Evolutionary conservation across 2,888 invertebrate species (phyloP).

Genomic region (Fragum whitleyi): DNA sequence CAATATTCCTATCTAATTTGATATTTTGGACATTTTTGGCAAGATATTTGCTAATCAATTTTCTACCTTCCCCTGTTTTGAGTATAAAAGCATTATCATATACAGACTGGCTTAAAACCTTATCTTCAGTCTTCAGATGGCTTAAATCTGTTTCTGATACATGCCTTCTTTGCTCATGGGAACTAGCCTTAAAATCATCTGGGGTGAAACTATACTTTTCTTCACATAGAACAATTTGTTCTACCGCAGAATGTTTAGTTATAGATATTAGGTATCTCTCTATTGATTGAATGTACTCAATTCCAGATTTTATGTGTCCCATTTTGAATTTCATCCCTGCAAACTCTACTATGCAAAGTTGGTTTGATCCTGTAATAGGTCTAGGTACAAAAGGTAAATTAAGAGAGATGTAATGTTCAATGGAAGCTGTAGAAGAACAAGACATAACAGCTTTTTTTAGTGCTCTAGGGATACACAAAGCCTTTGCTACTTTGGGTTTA

Average conservation of each 20-base stretch:
- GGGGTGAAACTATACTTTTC: constrained; percentile 48
- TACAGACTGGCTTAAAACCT: too few relatives aligned
- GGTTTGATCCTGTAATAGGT: constrained; percentile 15
- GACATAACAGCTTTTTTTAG: constrained; percentile 31
- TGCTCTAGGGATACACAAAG: constrained; percentile 39
- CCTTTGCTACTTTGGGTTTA: too few relatives aligned
- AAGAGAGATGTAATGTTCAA: too few relatives aligned
- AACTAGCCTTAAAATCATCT: constrained; percentile 51
- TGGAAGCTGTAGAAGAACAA: background rate
- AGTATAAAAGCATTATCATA: too few relatives aligned
- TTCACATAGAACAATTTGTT: too few relatives aligned
- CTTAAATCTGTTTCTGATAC: constrained; percentile 7
- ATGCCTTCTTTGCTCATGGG: constrained; percentile 33
- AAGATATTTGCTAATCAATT: constrained; percentile 28
- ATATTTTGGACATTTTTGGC: constrained; percentile 27
- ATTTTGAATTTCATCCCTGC: too few relatives aligned
- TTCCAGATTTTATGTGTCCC: too few relatives aligned
- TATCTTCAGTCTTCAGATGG: constrained; percentile 40
- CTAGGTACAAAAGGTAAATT: constrained; percentile 30
- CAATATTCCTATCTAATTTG: constrained; percentile 13
- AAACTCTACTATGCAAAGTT: too few relatives aligned
- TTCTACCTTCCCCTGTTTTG: too few relatives aligned
- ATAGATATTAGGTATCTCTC: constrained; percentile 30
- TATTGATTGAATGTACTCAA: constrained; percentile 32
- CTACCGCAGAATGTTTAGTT: constrained; percentile 9